Evolutionary conservation across 2,888 invertebrate genomes (phyloP).

Genomic region (Mythimna albipuncta): DNA sequence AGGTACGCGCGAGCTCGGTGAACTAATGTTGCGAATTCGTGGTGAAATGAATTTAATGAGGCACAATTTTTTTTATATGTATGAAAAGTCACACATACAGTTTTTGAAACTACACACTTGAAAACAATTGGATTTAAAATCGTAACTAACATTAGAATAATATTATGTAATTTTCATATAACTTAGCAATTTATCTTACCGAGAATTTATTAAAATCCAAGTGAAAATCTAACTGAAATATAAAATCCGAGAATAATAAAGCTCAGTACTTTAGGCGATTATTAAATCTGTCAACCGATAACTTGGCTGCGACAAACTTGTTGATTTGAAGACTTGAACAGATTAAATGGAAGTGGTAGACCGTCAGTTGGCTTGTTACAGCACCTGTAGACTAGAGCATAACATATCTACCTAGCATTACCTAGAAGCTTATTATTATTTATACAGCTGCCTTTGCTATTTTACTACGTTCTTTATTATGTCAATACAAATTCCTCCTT

Average conservation of each 20-base stretch:
- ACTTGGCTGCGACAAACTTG: conserved; percentile 73
- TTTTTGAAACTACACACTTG: conserved; percentile 65
- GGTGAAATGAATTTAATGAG: conserved; percentile 58
- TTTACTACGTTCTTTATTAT: conserved; percentile 62
- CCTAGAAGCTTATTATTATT: conserved; percentile 79
- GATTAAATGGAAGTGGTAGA: conserved; percentile 64
- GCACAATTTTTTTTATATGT: conserved; percentile 70
- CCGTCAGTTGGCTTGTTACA: conserved; percentile 74
- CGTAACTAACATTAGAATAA: conserved; percentile 65
- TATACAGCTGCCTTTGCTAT: conserved; percentile 79
- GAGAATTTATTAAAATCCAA: conserved; percentile 47
- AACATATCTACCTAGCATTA: conserved; percentile 81
- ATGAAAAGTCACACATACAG: conserved; percentile 61
- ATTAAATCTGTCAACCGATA: conserved; percentile 72
- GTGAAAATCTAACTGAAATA: conserved; percentile 51
- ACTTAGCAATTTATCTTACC: conserved; percentile 49
- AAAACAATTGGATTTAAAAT: conserved; percentile 68
- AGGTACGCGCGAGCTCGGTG: conserved; percentile 55
- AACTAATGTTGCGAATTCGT: conserved; percentile 28
- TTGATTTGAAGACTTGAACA: conserved; percentile 47
- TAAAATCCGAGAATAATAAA: conserved; percentile 58
- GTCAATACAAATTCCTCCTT: conserved; percentile 53
- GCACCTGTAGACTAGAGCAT: conserved; percentile 88
- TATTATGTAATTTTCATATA: conserved; percentile 56
- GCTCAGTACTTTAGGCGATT: conserved; percentile 65